These are phyloP conservation scores for Sylvicola cinctus DNA, from an alignment of 2,888 invertebrate species.

Conservation along the genomic window DNA sequence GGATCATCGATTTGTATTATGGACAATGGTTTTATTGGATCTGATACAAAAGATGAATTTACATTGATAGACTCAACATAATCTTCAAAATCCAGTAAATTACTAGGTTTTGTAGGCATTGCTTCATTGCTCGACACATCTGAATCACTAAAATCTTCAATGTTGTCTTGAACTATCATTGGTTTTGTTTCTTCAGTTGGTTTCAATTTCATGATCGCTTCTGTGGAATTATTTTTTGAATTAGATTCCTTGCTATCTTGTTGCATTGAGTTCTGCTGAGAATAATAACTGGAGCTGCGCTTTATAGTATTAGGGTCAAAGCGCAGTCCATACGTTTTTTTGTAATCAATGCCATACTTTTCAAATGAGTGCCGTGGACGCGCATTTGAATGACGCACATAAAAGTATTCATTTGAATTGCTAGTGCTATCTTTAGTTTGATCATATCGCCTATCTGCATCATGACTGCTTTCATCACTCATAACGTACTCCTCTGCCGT, in stretches of 20 bases:
- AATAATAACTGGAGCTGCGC: neutral
- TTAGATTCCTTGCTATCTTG: neutral
- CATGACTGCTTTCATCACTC: too few species aligned
- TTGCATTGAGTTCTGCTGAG: neutral
- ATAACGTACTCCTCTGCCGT: too few species aligned
- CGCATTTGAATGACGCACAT: too few species aligned
- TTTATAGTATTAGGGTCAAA: constrained; percentile 7
- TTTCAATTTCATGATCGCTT: neutral
- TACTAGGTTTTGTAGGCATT: too few species aligned
- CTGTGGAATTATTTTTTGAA: neutral
- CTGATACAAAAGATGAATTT: too few species aligned
- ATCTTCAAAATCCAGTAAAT: too few species aligned
- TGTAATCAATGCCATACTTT: constrained; percentile 7
- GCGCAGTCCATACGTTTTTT: constrained; percentile 8
- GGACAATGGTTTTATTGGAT: too few species aligned
- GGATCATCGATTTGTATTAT: neutral
- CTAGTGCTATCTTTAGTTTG: too few species aligned
- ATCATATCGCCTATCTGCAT: too few species aligned
- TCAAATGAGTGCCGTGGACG: neutral
- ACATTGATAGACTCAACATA: too few species aligned
- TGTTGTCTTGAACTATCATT: neutral
- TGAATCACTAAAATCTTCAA: neutral
- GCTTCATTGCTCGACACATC: too few species aligned
- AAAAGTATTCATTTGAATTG: too few species aligned
- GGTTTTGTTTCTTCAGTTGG: neutral